Evolutionary conservation across 2,888 invertebrate genomes (phyloP), one percentile per base, ranked within the genome.

Genomic region (Masnerella sp.): DNA sequence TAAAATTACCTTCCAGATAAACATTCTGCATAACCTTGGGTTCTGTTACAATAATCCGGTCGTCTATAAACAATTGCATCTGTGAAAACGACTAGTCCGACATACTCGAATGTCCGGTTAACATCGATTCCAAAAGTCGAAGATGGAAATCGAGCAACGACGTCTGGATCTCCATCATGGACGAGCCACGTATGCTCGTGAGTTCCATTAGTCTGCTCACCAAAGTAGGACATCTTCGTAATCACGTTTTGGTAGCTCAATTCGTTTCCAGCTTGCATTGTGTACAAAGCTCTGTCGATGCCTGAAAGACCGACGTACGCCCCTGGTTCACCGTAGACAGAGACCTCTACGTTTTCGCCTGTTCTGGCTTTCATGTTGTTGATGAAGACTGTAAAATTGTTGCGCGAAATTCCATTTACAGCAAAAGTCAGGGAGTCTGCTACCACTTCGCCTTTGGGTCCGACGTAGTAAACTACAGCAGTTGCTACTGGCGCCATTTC

Each of bases 351-450:
- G 61, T 94, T 93, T 85, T 97, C 95, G 17, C 97, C 96, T 0
- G 96, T 96, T 76, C 97, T 92, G 56, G 96, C 96, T 88, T 98
- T 98, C 74, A 95, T 94, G 87, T 96, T 96, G 88, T 98, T 98
- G 70, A 98, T 93, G 79, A 90, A 91, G 8, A 96, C 93, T 0
- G 95, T 93, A 85, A 95, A 96, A 85, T 97, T 96, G 86, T 98
- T 97, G 70, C 96, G 88, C 0, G 96, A 95, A 78, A 98, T 96
- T 70, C 97, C 97, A 88, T 98, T 96, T 18, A 98, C 97, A 0
- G 97, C 96, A 90, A 98, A 97, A n/a, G 97, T 97, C 65, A 98
- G 89, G 65, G 96, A 95, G 89, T 98, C 98, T 0, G 95, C 95
- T 0, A 97, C 92, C 47, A 98, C 93, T 81, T 94, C 94, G 0